Evolutionary conservation across 2,113 vertebrate species (phyloP).

Genomic region (Aptenodytes forsteri): DNA sequence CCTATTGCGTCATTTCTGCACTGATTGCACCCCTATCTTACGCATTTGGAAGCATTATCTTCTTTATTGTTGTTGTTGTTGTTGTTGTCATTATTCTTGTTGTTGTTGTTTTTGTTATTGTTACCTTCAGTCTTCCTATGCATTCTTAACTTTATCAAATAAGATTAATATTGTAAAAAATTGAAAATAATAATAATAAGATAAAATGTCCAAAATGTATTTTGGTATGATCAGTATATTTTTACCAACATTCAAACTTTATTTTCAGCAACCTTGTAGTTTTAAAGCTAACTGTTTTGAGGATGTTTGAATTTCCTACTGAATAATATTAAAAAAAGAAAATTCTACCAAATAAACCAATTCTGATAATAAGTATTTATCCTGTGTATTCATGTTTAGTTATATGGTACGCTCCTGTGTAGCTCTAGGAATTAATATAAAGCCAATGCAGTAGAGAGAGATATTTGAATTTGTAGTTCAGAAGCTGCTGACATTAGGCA

Average conservation of each 20-base stretch:
- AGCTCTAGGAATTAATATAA: background rate
- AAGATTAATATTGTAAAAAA: background rate
- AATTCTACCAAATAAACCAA: background rate
- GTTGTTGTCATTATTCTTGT: background rate
- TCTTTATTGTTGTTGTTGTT: background rate
- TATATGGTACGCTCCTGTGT: background rate
- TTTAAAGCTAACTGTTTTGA: background rate
- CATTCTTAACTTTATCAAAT: background rate
- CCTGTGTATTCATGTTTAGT: background rate
- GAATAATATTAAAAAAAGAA: background rate
- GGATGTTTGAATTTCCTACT: background rate
- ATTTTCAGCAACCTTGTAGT: background rate
- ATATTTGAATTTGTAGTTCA: background rate
- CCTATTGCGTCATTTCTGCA: background rate
- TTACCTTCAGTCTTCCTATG: background rate
- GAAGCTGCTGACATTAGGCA: constrained; percentile 37
- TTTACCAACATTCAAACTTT: background rate
- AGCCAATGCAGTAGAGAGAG: background rate
- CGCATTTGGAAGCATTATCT: background rate
- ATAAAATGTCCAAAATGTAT: background rate
- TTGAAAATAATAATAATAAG: background rate
- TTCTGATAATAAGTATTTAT: background rate
- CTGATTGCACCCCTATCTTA: background rate
- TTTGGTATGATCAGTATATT: background rate
- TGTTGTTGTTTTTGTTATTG: background rate